Percentiles rank a stretch among this genome's conserved stretches.
Evolutionary conservation across 1,140 invertebrate species (phyloP).

Genomic region (Drosophila paulistorum): DNA sequence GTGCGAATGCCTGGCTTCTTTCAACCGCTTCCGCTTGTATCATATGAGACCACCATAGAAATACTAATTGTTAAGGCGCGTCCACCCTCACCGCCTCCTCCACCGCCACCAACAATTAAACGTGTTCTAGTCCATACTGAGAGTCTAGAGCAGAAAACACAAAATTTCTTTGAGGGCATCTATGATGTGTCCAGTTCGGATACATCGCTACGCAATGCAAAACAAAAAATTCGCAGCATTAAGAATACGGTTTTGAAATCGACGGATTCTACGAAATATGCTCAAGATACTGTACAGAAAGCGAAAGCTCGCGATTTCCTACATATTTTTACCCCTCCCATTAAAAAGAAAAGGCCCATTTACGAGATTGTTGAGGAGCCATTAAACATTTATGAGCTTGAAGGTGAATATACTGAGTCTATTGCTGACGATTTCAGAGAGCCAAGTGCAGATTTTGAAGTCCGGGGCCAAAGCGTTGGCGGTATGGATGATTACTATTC

Average conservation of each 20-base stretch:
- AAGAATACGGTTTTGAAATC: conserved; percentile 80
- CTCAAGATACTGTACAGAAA: conserved; percentile 82
- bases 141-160: conserved; percentile 77
- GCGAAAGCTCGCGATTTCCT: conserved; percentile 80
- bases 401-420: conserved; percentile 77
- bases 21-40: conserved; percentile 79
- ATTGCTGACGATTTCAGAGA: conserved; percentile 80
- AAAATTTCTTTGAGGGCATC: conserved; percentile 80
- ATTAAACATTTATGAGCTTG: conserved; percentile 63
- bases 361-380: conserved; percentile 81
- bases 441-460: conserved; percentile 70
- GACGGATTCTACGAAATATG: conserved; percentile 78
- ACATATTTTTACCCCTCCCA: conserved; percentile 80
- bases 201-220: conserved; percentile 77
- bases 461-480: conserved; percentile 70
- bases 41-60: conserved; percentile 81
- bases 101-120: conserved; percentile 70
- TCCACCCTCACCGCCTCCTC: conserved; percentile 76
- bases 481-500: conserved; percentile 82
- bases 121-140: conserved; percentile 78
- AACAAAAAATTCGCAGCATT: conserved; percentile 80
- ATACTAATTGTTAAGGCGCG: conserved; percentile 75
- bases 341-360: conserved; percentile 73
- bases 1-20: conserved; percentile 82
- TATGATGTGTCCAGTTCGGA: conserved; percentile 71